A percentile compares a stretch with the other conserved stretches of the same genome.
Evolutionary conservation across 2,888 invertebrate genomes (phyloP).

Genomic region (Caenorhabditis drosophilae): DNA sequence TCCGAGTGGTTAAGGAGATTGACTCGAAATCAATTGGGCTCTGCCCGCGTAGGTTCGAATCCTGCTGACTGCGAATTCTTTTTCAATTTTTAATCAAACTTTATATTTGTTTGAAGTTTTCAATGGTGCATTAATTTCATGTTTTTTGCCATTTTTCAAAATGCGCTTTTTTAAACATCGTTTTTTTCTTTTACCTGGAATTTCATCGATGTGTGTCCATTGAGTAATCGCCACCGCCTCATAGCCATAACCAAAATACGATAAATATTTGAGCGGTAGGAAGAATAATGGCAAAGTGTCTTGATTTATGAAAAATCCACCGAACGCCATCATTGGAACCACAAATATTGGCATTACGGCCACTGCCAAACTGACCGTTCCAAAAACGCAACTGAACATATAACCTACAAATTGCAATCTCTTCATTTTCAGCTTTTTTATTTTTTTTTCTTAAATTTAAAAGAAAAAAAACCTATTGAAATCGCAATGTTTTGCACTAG

Average conservation of each 20-base stretch:
- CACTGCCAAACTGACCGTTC: slow-evolving; percentile 80
- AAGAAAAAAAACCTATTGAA: no score
- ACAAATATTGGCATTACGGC: slow-evolving; percentile 89
- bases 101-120: no score
- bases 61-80: slow-evolving; percentile 46
- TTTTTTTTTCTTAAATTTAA: no score
- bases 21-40: slow-evolving; percentile 60
- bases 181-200: slow-evolving; percentile 54
- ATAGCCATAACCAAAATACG: slow-evolving; percentile 70
- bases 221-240: slow-evolving; percentile 70
- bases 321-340: slow-evolving; percentile 90
- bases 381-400: slow-evolving; percentile 85
- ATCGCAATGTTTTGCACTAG: slow-evolving; percentile 63
- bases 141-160: neutral
- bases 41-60: slow-evolving; percentile 59
- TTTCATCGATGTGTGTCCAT: slow-evolving; percentile 67
- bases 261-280: slow-evolving; percentile 70
- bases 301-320: slow-evolving; percentile 80
- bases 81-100: no score
- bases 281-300: slow-evolving; percentile 72
- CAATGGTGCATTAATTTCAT: no score
- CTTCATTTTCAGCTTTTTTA: no score
- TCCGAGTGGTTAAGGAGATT: slow-evolving; percentile 60
- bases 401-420: no score
- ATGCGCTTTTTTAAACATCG: no score